Conservation (phyloP, 2,797 vertebrate genomes). For the Esox lucius region DNA sequence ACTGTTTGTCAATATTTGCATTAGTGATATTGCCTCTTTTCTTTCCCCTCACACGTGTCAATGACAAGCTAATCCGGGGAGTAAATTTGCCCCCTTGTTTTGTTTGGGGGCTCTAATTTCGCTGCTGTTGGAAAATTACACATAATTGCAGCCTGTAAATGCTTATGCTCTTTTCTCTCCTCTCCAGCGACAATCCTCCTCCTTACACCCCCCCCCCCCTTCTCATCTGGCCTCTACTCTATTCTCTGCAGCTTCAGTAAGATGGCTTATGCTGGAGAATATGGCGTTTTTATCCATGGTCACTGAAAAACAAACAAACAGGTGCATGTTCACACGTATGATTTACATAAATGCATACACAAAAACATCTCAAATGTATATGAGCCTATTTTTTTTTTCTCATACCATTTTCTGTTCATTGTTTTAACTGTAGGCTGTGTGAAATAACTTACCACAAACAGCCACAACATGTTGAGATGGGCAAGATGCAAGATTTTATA, state of each 20-base stretch:
- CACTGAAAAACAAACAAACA: slow-evolving; percentile 8
- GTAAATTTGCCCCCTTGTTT: slow-evolving; percentile 73
- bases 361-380: slow-evolving; percentile 60
- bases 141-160: slow-evolving; percentile 81
- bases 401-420: slow-evolving; percentile 74
- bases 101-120: slow-evolving; percentile 82
- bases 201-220: slow-evolving; percentile 14
- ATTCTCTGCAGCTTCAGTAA: slow-evolving; percentile 44
- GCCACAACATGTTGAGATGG: too few species aligned
- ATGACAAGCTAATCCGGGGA: slow-evolving; percentile 68
- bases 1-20: slow-evolving; percentile 64
- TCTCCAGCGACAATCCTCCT: slow-evolving; percentile 56
- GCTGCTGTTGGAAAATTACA: slow-evolving; percentile 82
- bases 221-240: slow-evolving; percentile 17
- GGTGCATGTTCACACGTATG: slow-evolving; percentile 17
- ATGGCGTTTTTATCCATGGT: neutral
- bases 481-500: too few species aligned
- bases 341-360: slow-evolving; percentile 53
- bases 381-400: slow-evolving; percentile 70
- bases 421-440: slow-evolving; percentile 13
- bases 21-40: slow-evolving; percentile 45
- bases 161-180: slow-evolving; percentile 69
- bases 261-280: slow-evolving; percentile 55
- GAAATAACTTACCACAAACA: too few species aligned
- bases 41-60: slow-evolving; percentile 45